These are phyloP conservation scores for Platycheirus albimanus DNA, from an alignment of 2,888 invertebrate genomes.

Conservation along the genomic window DNA sequence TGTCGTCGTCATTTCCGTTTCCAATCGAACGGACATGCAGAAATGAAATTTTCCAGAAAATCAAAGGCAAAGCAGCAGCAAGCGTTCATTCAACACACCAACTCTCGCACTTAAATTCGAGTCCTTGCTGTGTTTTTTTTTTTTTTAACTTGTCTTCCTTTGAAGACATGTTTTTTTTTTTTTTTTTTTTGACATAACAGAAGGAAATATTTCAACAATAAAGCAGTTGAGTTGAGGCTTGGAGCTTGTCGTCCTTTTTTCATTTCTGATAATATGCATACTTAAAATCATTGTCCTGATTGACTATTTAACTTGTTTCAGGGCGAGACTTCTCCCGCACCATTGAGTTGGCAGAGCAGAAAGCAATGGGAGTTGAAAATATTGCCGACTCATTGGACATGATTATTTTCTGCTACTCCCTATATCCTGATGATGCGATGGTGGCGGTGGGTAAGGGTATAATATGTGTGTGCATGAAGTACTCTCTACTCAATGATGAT, in stretches of 20 bases:
- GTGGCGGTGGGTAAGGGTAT: too few relatives aligned
- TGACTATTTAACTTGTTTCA: slow-evolving; percentile 74
- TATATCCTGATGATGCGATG: slow-evolving; percentile 12
- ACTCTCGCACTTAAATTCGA: not conserved
- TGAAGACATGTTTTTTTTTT: slow-evolving; percentile 33
- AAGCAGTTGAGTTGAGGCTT: slow-evolving; percentile 52
- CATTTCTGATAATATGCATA: slow-evolving; percentile 70
- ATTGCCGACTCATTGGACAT: slow-evolving; percentile 74
- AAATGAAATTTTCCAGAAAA: slow-evolving; percentile 73
- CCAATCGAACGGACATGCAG: slow-evolving; percentile 73
- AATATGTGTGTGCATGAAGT: slow-evolving; percentile 33
- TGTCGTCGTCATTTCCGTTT: slow-evolving; percentile 64
- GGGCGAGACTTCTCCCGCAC: slow-evolving; percentile 29
- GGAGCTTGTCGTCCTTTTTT: slow-evolving; percentile 47
- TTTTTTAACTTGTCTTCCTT: too few relatives aligned
- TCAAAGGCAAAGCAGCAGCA: slow-evolving; percentile 57
- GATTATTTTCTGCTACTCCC: slow-evolving; percentile 70
- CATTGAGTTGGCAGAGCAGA: slow-evolving; percentile 9
- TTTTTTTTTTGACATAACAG: not conserved
- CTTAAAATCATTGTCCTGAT: slow-evolving; percentile 74
- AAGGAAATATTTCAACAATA: slow-evolving; percentile 49
- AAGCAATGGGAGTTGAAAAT: slow-evolving; percentile 37
- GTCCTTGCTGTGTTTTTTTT: not conserved
- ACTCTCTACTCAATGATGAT: slow-evolving; percentile 13
- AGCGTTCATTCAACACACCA: slow-evolving; percentile 9